phyloP scores from a whole-genome alignment of 2,113 vertebrate genomes.

The Gymnogyps californianus region DNA sequence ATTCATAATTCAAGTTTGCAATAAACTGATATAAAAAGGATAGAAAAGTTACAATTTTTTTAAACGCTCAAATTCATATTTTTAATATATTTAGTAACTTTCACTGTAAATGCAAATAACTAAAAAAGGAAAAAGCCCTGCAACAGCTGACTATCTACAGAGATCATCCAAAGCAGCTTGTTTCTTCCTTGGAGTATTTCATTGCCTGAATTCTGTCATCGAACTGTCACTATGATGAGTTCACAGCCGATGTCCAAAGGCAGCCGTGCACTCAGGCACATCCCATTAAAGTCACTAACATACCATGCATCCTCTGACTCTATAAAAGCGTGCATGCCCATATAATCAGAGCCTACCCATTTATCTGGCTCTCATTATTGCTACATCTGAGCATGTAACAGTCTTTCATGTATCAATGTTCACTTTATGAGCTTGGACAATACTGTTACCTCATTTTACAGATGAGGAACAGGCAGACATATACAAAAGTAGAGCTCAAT shows the following conservation, averaged over 20 bases:
- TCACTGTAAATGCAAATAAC: background rate
- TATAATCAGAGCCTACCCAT: background rate
- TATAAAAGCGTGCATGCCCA: accelerated
- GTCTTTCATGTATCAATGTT: background rate
- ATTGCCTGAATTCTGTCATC: background rate
- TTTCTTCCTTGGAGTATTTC: background rate
- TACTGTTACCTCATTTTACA: background rate
- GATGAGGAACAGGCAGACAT: background rate
- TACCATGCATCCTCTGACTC: background rate
- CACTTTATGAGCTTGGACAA: background rate
- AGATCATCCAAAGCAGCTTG: background rate
- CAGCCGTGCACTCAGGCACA: background rate
- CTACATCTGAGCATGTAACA: background rate
- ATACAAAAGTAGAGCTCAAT: background rate
- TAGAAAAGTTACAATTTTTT: background rate
- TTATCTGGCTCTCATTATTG: background rate
- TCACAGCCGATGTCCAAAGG: background rate
- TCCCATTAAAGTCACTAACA: background rate
- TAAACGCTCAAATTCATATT: background rate
- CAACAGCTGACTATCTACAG: accelerated
- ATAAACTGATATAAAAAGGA: background rate
- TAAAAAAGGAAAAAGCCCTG: background rate
- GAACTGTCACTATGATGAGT: background rate
- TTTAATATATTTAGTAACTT: background rate
- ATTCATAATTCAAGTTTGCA: background rate